Evolutionary conservation across 2,888 invertebrate species (phyloP), one percentile per base, ranked within the genome.

Genomic region (Pollenia amentaria): DNA sequence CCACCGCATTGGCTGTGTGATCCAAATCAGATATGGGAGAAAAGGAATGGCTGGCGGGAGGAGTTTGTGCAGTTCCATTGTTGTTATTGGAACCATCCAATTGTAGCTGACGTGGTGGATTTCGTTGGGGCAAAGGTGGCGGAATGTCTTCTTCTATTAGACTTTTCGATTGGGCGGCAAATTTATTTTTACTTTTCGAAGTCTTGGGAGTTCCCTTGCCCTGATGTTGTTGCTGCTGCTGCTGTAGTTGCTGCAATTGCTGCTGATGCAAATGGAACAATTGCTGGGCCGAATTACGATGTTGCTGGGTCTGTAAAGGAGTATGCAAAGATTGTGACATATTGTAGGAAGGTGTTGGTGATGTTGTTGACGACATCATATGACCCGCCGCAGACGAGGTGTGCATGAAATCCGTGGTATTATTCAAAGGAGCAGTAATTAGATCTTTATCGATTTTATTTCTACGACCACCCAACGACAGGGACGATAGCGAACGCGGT

Each of bases 51-150:
- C 72, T 85, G 11, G 88, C 57, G 86, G 89, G 79, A 87, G 89
- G 7, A 85, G 85, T 70, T 72, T 89, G 90, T 78, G 85, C 64
- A 53, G 60, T 87, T 7, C 60, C 84, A 57, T 75, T 64, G 29
- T 82, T 88, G 76, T 64, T 86, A n/a, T 62, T 80, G 42, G 0
- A 38, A 38, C 53, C 72, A 57, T 92, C 91, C 70, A 91, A 87
- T 6, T 91, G 89, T 46, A 91, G 76, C 82, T 92, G 92, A 18
- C 93, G 89, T 51, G 92, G 91, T 46, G 92, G 94, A 91, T 94
- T 94, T 84, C 95, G 92, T 91, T 94, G 94, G 51, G 95, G 95
- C 87, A 95, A 90, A 46, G 95, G 95, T 38, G 95, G 95, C 85
- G 95, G 95, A 78, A 91, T 88, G 86, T 92, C 93, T 84, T 89